Evolutionary conservation across 2,113 vertebrate species (phyloP).

Genomic region (Pterocles burchelli): DNA sequence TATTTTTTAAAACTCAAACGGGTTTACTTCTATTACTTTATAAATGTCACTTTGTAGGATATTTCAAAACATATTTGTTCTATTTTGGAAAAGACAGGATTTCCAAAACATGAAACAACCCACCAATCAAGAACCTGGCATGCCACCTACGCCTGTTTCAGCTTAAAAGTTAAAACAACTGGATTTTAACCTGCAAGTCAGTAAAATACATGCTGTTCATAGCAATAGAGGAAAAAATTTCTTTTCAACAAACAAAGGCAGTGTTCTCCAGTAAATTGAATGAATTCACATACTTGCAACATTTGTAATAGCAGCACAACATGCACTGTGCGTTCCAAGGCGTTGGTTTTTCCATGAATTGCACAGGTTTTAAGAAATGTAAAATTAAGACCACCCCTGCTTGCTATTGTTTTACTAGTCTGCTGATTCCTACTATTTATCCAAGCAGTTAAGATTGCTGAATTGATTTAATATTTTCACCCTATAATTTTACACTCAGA

Average conservation of each 20-base stretch:
- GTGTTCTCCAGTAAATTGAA: neutral
- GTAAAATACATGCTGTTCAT: neutral
- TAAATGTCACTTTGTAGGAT: neutral
- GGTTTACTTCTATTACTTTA: neutral
- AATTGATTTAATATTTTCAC: conserved; percentile 57
- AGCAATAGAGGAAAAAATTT: neutral
- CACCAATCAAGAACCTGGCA: neutral
- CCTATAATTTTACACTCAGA: conserved; percentile 39
- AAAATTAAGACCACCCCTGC: neutral
- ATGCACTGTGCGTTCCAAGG: neutral
- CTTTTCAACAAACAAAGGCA: neutral
- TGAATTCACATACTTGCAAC: neutral
- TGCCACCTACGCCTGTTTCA: neutral
- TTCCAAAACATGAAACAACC: neutral
- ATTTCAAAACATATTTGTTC: neutral
- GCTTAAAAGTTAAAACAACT: neutral
- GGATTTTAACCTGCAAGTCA: neutral
- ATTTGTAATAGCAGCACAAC: neutral
- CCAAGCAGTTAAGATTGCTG: neutral
- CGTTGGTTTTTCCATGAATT: neutral
- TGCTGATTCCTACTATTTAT: conserved; percentile 23
- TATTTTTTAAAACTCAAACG: neutral
- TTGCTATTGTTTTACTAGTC: conserved; percentile 2
- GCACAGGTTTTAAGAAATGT: neutral
- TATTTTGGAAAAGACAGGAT: neutral